Conservation (phyloP, 2,888 invertebrate genomes). For the Fissipunctia ypsillon region DNA sequence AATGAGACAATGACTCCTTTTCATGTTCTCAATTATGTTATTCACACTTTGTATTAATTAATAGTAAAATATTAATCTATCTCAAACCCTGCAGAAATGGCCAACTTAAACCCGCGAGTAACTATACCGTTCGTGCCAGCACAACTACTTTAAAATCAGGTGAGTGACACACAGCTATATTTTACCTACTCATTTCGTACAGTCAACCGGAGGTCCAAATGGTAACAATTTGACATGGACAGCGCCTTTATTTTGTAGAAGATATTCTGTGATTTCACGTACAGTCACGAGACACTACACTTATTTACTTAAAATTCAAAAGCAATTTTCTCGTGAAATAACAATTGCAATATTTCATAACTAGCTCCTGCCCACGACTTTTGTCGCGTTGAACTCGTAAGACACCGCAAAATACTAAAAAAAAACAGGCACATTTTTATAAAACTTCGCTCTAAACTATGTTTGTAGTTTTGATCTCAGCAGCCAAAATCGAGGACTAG, state of each 20-base stretch:
- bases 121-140: slow-evolving; percentile 72
- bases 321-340: slow-evolving; percentile 20
- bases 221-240: not conserved
- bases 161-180: slow-evolving; percentile 47
- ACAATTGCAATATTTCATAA: no score
- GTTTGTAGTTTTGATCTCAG: no score
- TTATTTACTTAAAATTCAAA: not conserved
- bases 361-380: no score
- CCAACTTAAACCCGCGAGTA: slow-evolving; percentile 44
- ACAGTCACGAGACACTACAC: not conserved
- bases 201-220: not conserved
- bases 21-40: no score
- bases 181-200: not conserved
- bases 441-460: no score
- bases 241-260: not conserved
- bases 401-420: no score
- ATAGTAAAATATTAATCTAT: not conserved
- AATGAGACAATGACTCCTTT: no score
- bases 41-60: not conserved
- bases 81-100: slow-evolving; percentile 64
- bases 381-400: no score
- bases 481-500: no score
- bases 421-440: no score
- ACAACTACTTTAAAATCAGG: slow-evolving; percentile 70
- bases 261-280: not conserved